phyloP scores from a whole-genome alignment of 2,888 invertebrate genomes.

The Salpingus planirostris region DNA sequence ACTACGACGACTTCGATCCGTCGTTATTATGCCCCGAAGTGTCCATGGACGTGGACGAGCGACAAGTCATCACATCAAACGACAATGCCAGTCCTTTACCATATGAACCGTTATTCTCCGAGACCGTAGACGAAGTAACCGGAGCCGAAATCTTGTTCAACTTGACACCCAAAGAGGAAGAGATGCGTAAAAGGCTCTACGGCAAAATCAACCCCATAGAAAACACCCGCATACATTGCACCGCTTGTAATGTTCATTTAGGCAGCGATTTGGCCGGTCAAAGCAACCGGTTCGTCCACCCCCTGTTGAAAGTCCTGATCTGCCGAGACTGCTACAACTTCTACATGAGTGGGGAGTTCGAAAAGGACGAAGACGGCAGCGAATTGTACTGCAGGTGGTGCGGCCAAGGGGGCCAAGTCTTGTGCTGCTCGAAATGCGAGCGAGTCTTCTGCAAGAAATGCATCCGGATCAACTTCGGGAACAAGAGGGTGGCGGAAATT shows the following conservation, averaged over 20 bases:
- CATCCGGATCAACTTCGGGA: slow-evolving; percentile 62
- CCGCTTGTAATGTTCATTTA: slow-evolving; percentile 65
- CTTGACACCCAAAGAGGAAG: slow-evolving; percentile 28
- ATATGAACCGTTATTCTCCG: slow-evolving; percentile 28
- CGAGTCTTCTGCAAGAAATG: slow-evolving; percentile 72
- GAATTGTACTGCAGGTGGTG: slow-evolving; percentile 79
- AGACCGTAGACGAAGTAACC: slow-evolving; percentile 31
- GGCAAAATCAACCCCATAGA: slow-evolving; percentile 45
- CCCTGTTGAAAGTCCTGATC: slow-evolving; percentile 61
- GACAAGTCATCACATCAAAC: slow-evolving; percentile 23
- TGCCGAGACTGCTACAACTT: slow-evolving; percentile 67
- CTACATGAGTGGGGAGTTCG: slow-evolving; percentile 73
- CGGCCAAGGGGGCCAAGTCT: slow-evolving; percentile 62
- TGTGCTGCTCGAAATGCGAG: slow-evolving; percentile 68
- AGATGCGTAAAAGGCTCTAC: slow-evolving; percentile 19
- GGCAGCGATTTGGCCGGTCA: slow-evolving; percentile 60
- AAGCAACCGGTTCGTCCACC: slow-evolving; percentile 60
- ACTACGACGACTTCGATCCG: slow-evolving; percentile 29
- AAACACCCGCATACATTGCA: slow-evolving; percentile 58
- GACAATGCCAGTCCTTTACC: slow-evolving; percentile 20
- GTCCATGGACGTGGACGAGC: slow-evolving; percentile 37
- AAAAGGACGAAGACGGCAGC: slow-evolving; percentile 75
- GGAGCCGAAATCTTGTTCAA: slow-evolving; percentile 28
- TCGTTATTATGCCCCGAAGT: slow-evolving; percentile 36
- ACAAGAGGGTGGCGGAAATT: slow-evolving; percentile 57